These are phyloP conservation scores for Sinopyrophorus schimmeli DNA, from an alignment of 2,888 invertebrate species.

Conservation along the genomic window DNA sequence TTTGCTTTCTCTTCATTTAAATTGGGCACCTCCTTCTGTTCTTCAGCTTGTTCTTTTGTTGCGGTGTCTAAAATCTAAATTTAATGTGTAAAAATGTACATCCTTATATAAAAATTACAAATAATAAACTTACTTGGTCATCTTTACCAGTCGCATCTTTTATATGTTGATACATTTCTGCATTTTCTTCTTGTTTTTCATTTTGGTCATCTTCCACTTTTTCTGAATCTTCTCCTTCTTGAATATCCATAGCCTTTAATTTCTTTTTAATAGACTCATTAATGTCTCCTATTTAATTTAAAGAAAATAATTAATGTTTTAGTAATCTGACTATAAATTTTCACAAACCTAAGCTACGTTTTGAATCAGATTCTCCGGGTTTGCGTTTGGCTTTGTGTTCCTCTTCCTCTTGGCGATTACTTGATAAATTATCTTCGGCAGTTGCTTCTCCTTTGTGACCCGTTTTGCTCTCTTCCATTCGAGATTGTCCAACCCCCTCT, in stretches of 20 bases:
- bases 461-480: slow-evolving; percentile 70
- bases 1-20: slow-evolving; percentile 64
- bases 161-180: slow-evolving; percentile 78
- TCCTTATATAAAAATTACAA: slow-evolving; percentile 3
- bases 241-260: slow-evolving; percentile 59
- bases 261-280: slow-evolving; percentile 68
- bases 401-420: slow-evolving; percentile 45
- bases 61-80: slow-evolving; percentile 69
- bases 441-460: slow-evolving; percentile 66
- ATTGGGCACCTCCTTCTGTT: slow-evolving; percentile 57
- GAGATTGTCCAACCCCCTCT: slow-evolving; percentile 74
- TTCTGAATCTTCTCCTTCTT: slow-evolving; percentile 50
- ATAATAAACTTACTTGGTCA: slow-evolving; percentile 61
- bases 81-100: slow-evolving; percentile 7
- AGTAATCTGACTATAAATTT: neutral
- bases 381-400: slow-evolving; percentile 63
- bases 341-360: slow-evolving; percentile 65
- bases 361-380: slow-evolving; percentile 75
- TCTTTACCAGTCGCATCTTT: slow-evolving; percentile 76
- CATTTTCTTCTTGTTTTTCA: slow-evolving; percentile 49
- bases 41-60: slow-evolving; percentile 80
- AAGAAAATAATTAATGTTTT: slow-evolving; percentile 28
- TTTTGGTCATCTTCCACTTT: slow-evolving; percentile 58
- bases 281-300: slow-evolving; percentile 62
- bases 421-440: slow-evolving; percentile 49